These are phyloP conservation scores for Sminthopsis crassicaudata DNA, from an alignment of 2,113 vertebrate species.

Conservation along the genomic window DNA sequence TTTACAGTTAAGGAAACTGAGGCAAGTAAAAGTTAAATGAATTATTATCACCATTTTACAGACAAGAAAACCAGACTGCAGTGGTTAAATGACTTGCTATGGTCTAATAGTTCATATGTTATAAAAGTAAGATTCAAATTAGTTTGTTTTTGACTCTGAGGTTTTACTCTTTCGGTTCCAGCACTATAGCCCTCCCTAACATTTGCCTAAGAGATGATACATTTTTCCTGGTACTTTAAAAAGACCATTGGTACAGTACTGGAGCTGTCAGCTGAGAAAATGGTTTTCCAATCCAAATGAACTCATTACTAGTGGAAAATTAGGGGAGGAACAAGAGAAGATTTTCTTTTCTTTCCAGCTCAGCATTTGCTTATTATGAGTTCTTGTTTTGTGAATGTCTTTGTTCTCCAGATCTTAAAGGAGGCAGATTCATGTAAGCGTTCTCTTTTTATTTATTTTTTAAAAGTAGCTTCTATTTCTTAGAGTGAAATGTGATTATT, in stretches of 20 bases:
- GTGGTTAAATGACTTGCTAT: neutral
- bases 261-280: neutral
- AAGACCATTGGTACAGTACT: neutral
- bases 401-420: neutral
- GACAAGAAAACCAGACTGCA: neutral
- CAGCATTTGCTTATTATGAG: neutral
- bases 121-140: neutral
- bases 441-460: neutral
- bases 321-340: neutral
- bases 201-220: neutral
- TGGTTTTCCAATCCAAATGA: neutral
- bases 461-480: neutral
- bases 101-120: neutral
- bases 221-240: neutral
- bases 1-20: neutral
- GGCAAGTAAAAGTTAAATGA: neutral
- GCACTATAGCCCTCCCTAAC: neutral
- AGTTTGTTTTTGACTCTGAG: neutral
- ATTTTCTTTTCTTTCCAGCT: neutral
- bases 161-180: neutral
- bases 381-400: neutral
- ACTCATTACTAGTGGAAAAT: neutral
- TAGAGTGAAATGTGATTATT: neutral
- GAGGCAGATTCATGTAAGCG: neutral
- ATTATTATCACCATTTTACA: neutral